A percentile compares a stretch with the other conserved stretches of the same genome.
Conservation (phyloP, 2,797 vertebrate genomes). For the Coregonus ussuriensis region DNA sequence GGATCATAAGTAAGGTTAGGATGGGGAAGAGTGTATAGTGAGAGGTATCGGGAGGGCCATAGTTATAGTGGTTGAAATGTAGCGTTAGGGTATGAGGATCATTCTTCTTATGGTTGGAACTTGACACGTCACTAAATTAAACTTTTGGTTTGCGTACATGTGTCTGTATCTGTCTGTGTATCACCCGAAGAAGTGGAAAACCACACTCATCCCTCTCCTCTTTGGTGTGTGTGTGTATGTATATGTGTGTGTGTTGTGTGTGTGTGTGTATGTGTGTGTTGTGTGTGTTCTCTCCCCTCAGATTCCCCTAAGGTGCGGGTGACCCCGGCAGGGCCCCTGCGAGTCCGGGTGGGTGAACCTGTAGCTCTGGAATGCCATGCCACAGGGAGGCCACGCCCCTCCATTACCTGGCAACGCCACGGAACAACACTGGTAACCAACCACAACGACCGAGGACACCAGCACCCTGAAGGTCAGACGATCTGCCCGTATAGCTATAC, state of each 20-base stretch:
- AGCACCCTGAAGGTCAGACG: constrained; percentile 70
- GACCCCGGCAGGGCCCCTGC: constrained; percentile 80
- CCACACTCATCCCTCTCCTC: too few species aligned
- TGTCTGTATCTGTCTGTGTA: neutral
- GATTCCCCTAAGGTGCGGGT: constrained; percentile 83
- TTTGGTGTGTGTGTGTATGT: neutral
- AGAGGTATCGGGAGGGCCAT: too few species aligned
- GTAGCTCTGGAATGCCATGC: constrained; percentile 84
- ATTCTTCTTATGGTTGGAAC: too few species aligned
- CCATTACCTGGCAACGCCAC: constrained; percentile 83
- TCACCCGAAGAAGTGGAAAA: too few species aligned
- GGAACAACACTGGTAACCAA: constrained; percentile 78
- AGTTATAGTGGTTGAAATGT: too few species aligned
- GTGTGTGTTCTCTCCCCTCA: constrained; percentile 50
- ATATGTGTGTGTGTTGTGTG: too few species aligned
- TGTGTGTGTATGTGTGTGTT: neutral
- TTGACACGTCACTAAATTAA: too few species aligned
- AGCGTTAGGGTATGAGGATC: too few species aligned
- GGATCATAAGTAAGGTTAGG: too few species aligned
- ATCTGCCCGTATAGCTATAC: too few species aligned
- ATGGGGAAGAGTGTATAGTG: too few species aligned
- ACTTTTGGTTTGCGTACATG: neutral
- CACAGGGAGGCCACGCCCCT: constrained; percentile 81
- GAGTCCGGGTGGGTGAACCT: constrained; percentile 77
- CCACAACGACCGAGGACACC: constrained; percentile 68